These are phyloP conservation scores for Tachina fera DNA, from an alignment of 2,888 invertebrate species.

Conservation along the genomic window DNA sequence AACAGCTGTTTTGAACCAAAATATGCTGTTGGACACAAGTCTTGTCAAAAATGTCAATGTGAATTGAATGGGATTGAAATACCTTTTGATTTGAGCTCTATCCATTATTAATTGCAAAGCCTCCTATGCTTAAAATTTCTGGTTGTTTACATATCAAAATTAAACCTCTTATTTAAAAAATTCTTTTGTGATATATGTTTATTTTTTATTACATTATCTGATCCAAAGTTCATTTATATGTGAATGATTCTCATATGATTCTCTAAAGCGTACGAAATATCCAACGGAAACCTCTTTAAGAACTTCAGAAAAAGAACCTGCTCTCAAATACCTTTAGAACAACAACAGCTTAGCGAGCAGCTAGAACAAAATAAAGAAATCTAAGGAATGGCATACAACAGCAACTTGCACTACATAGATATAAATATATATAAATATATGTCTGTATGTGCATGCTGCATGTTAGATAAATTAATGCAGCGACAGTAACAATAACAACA, in stretches of 20 bases:
- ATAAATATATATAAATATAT: not conserved
- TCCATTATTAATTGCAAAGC: too few relatives aligned
- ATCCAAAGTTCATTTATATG: too few relatives aligned
- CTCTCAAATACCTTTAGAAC: constrained; percentile 64
- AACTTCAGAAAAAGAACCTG: constrained; percentile 44
- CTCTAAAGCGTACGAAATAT: not conserved
- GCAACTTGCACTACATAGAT: not conserved
- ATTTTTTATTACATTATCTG: too few relatives aligned
- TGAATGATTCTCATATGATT: not conserved
- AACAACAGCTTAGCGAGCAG: constrained; percentile 37
- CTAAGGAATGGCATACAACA: constrained; percentile 14
- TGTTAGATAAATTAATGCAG: constrained; percentile 81
- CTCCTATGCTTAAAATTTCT: too few relatives aligned
- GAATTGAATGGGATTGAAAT: too few relatives aligned
- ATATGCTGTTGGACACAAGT: too few relatives aligned
- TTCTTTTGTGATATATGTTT: too few relatives aligned
- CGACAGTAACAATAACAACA: constrained; percentile 70
- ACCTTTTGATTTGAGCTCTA: too few relatives aligned
- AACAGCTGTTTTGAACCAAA: too few relatives aligned
- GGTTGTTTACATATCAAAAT: too few relatives aligned
- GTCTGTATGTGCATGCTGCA: constrained; percentile 71
- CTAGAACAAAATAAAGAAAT: constrained; percentile 25
- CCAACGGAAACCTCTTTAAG: constrained; percentile 34
- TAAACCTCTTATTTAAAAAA: too few relatives aligned
- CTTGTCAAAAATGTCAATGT: too few relatives aligned